Evolutionary conservation across 1,140 invertebrate genomes (phyloP), one percentile per base, ranked within the genome.

Genomic region (Neodiprion pinetum): DNA sequence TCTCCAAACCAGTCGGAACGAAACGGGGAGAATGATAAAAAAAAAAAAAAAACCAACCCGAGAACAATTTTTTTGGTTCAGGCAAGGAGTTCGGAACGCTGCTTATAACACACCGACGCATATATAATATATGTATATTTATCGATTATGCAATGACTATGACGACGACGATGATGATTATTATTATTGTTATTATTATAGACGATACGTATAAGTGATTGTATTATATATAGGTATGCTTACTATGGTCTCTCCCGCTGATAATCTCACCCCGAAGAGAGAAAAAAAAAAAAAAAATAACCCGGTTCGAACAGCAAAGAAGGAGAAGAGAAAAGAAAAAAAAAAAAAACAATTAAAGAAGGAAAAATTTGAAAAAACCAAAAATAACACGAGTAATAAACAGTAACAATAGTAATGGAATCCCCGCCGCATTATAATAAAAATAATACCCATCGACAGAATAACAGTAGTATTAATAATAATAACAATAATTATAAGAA

Each of bases 71-170:
- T 83, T 88, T 88, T 85, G 75, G 79, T 88, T 87, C 78, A 82
- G 83, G 87, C 87, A 88, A 87, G 85, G 86, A 88, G 87, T 88
- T 88, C 87, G 86, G 87, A 88, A 88, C 87, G 87, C 87, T 88
- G 82, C 80, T 84, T 11, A 10, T 14, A 11, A 84, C 86, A 85
- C 83, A 83, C 83, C 80, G 82, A 85, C 17, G 17, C 17, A 21
- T 21, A 21, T 85, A 83, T 85, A 77, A 81, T 80, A 83, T 80
- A 86, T 81, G 82, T 87, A 86, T 87, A 87, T 86, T 85, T 79
- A 87, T 84, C 84, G 88, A 86, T 86, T 87, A 84, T 5, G 28
- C 84, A 87, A 87, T 85, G 86, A 88, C 85, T 87, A 88, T 83
- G 86, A 85, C 85, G n/a, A 61, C 53, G 4, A 17, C 9, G 2